Evolutionary conservation across 2,797 vertebrate genomes (phyloP), one percentile per base, ranked within the genome.

Genomic region (Bufotes viridis): DNA sequence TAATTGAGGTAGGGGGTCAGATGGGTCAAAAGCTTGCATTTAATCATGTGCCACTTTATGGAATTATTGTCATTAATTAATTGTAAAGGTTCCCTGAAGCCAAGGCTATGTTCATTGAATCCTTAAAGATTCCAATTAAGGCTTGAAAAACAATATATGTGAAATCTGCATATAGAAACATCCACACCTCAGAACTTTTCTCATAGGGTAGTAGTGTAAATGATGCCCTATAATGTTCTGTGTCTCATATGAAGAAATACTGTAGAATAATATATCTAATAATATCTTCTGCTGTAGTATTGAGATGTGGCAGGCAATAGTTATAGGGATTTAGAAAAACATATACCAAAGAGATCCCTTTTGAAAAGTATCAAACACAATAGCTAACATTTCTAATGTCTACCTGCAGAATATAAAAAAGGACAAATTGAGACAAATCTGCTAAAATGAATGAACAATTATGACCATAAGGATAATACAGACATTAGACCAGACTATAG

Each of bases 11-110:
- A 80, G 89, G 90, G 90, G 90, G 81, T 78, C 87, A 55, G 42
- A 0, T 63, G 88, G 92, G 90, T 92, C 93, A 91, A 84, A 88
- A 89, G 92, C 94, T 94, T 97, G 95, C 96, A 96, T 97, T 86
- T 97, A 97, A 96, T 96, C 94, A 96, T 96, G 94, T 94, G 90
- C 90, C 92, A 90, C 91, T 96, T 96, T 94, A 93, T 94, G 93
- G 95, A 93, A 93, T 92, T 88, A 90, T 90, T 92, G 90, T 89
- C 92, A 69, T 94, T 92, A 87, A 92, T 91, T 90, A 60, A 78
- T 82, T 82, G 8, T 58, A 7, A 72, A 83, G 20, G 0, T 78
- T 17, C 12, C 2, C 13, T 74, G 9, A 65, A 57, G 18, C 22
- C 17, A 20, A 22, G 34, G 18, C 51, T 0, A 7, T 49, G 74